Base-by-base conservation (phyloP, 1,140 invertebrate genomes). In the Procambarus clarkii region DNA sequence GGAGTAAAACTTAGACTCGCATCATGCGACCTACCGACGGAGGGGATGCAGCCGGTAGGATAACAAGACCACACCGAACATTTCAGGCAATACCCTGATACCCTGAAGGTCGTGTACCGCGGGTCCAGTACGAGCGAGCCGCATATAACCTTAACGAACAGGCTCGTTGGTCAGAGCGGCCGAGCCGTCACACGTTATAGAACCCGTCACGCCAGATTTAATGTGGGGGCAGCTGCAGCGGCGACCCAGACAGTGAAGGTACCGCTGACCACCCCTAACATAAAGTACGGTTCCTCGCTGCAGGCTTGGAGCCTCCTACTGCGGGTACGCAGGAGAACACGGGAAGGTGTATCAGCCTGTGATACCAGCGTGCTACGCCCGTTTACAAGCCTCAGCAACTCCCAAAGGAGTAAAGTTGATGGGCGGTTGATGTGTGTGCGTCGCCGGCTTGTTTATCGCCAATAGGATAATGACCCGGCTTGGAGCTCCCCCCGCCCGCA, bases 131-230 rank as follows among this genome's bases (percentile, higher is more conserved):
- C 64, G 64, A 69, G 64, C 13, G 9, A 21, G 64, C 64, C 64
- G 21, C 64, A 69, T 2, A 69, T 18, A 18, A 69, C 64, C 64
- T 69, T 69, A 69, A 69, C 64, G 13, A 69, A 69, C 64, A 69
- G 64, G 11, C 64, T 69, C 21, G 64, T 69, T 69, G 64, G 18
- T 69, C 64, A 69, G 54, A 58, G 54, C 64, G 18, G 64, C 64
- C 13, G 18, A 18, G 64, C 64, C 9, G 64, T 69, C 64, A 69
- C 64, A 69, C 2, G 64, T 69, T 11, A 69, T 69, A 69, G 13
- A 18, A 69, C 64, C 64, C 64, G 64, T 69, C 64, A 69, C 64
- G 18, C 64, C 64, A 69, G 64, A 69, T 69, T 69, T 69, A 69
- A 11, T 69, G 64, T 18, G 64, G 64, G 3, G 64, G 64, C 64